Percentiles rank a stretch among this genome's conserved stretches.
Conservation (phyloP, 2,797 vertebrate species). For the Tenualosa thibaudeaui region DNA sequence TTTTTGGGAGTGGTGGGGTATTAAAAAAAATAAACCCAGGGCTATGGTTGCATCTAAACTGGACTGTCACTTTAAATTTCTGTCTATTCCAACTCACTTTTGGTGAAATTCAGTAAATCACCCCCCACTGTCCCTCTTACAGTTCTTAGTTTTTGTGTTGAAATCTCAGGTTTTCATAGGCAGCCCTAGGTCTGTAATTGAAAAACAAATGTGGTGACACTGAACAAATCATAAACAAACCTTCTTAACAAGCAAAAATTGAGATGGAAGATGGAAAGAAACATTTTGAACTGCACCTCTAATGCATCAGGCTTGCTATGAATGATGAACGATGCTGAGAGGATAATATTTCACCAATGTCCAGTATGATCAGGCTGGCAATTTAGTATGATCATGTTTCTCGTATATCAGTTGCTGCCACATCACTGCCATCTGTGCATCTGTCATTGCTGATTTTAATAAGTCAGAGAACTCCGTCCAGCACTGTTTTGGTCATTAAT, state of each 20-base stretch:
- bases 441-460: neutral
- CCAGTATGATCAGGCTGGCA: neutral
- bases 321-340: neutral
- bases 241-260: no score
- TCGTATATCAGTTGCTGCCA: neutral
- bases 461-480: neutral
- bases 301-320: neutral
- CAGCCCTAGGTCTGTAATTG: no score
- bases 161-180: no score
- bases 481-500: neutral
- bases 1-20: no score
- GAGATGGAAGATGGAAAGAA: no score
- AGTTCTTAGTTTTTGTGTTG: no score
- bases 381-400: neutral
- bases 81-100: neutral
- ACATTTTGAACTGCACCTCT: neutral
- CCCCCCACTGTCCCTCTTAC: no score
- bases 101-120: neutral
- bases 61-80: no score
- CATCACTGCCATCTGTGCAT: neutral
- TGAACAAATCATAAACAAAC: no score
- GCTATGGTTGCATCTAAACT: no score
- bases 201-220: no score
- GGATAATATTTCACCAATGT: neutral
- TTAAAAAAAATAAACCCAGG: no score